Percentiles rank a stretch among this genome's conserved stretches.
phyloP scores from a whole-genome alignment of 2,797 vertebrate species.

The Notolepis coatsorum region DNA sequence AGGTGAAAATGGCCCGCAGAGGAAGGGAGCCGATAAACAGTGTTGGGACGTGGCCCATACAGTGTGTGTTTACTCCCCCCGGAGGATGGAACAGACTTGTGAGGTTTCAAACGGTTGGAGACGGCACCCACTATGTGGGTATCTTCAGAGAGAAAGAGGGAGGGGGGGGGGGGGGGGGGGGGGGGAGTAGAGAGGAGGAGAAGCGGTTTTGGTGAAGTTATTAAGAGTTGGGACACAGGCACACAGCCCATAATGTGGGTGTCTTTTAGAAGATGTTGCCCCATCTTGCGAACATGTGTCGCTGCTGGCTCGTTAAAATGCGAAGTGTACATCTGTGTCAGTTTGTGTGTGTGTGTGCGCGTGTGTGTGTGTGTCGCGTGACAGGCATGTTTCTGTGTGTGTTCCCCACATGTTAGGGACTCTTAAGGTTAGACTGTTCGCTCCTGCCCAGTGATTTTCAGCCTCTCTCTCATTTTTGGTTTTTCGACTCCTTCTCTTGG shows the following conservation, averaged over 20 bases:
- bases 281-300: constrained; percentile 62
- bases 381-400: constrained; percentile 17
- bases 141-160: constrained; percentile 31
- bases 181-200: constrained; percentile 11
- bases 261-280: constrained; percentile 31
- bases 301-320: constrained; percentile 34
- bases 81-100: too few species aligned
- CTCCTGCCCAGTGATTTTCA: constrained; percentile 17
- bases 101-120: constrained; percentile 27
- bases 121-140: constrained; percentile 49
- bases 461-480: constrained; percentile 29
- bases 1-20: too few species aligned
- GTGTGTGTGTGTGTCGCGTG: background rate
- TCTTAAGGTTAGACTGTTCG: constrained; percentile 16
- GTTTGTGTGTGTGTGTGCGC: background rate
- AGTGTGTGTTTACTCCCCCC: too few species aligned
- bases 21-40: background rate
- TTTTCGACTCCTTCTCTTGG: constrained; percentile 9
- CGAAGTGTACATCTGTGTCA: constrained; percentile 3
- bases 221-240: constrained; percentile 33
- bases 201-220: constrained; percentile 38
- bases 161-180: background rate
- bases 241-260: constrained; percentile 47
- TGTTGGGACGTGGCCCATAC: constrained; percentile 1
- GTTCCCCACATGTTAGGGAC: constrained; percentile 15